Evolutionary conservation across 2,888 invertebrate genomes (phyloP), one percentile per base, ranked within the genome.

Genomic region (Oligia fasciuncula): DNA sequence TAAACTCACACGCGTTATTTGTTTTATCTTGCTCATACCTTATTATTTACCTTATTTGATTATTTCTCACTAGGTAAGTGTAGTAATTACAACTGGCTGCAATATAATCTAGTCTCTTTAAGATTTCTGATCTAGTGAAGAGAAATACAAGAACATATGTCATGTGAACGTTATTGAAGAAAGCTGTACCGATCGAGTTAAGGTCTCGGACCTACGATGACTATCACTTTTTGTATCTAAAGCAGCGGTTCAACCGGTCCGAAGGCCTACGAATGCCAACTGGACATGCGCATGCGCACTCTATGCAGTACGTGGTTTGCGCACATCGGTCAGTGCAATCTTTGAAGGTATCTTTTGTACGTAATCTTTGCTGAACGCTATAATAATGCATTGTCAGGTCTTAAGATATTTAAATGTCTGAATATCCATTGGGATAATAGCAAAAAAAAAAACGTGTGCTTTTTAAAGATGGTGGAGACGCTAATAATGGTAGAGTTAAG

Each of bases 191-290:
- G 73, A 87, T 84, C 87, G 62, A 78, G 83, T 75, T 84, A 89
- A 90, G 92, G 91, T 92, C 91, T 92, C 85, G 91, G 89, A 88
- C 90, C 88, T 90, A 87, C 89, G 92, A 92, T 94, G 92, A 93
- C 93, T 95, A 95, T 95, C 93, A 92, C 92, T 94, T 94, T 93
- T 93, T 93, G 92, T 92, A 92, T 92, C 91, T 89, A 90, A 90
- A 91, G 87, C 85, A 83, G 89, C 83, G 81, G 88, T 87, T 85
- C 89, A 94, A 95, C 95, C 95, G 95, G 95, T 95, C 93, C 76
- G 67, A 81, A 80, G 81, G 89, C 86, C 90, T 91, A 91, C 86
- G 87, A 90, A 92, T 90, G 91, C 87, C 87, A 90, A 88, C 91
- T 91, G 91, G 90, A 90, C 85, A 80, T 84, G 87, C 83, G 84